phyloP scores from a whole-genome alignment of 2,888 invertebrate genomes.

The Harmothoe impar region DNA sequence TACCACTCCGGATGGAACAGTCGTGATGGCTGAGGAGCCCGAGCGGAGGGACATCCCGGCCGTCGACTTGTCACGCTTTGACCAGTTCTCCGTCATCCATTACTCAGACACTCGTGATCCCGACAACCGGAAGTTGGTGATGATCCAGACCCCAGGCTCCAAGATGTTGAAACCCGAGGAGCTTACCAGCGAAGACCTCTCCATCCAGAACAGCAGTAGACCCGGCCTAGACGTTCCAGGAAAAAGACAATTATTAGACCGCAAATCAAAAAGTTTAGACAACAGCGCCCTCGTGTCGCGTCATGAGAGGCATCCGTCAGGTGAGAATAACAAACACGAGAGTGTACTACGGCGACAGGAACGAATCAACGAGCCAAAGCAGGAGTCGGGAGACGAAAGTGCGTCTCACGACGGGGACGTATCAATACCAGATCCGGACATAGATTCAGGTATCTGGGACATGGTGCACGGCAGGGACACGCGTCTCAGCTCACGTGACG shows the following conservation, averaged over 20 bases:
- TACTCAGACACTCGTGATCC: slow-evolving; percentile 68
- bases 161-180: slow-evolving; percentile 28
- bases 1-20: slow-evolving; percentile 36
- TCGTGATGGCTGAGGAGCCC: slow-evolving; percentile 22
- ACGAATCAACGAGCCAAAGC: slow-evolving; percentile 60
- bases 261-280: neutral
- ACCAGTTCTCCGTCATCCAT: slow-evolving; percentile 70
- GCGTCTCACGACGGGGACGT: slow-evolving; percentile 33
- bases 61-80: slow-evolving; percentile 66
- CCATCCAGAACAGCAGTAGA: slow-evolving; percentile 32
- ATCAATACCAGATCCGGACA: slow-evolving; percentile 53
- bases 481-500: slow-evolving; percentile 29
- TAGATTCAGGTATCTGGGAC: slow-evolving; percentile 66
- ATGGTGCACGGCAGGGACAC: slow-evolving; percentile 59
- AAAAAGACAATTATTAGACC: neutral
- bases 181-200: neutral
- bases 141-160: slow-evolving; percentile 66
- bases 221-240: neutral
- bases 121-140: slow-evolving; percentile 64
- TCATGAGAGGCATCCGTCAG: neutral
- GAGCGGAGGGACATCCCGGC: slow-evolving; percentile 34
- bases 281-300: neutral
- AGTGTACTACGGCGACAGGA: slow-evolving; percentile 44
- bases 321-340: neutral
- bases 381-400: slow-evolving; percentile 45